phyloP scores from a whole-genome alignment of 2,888 invertebrate genomes.

The Microplitis manilae region DNA sequence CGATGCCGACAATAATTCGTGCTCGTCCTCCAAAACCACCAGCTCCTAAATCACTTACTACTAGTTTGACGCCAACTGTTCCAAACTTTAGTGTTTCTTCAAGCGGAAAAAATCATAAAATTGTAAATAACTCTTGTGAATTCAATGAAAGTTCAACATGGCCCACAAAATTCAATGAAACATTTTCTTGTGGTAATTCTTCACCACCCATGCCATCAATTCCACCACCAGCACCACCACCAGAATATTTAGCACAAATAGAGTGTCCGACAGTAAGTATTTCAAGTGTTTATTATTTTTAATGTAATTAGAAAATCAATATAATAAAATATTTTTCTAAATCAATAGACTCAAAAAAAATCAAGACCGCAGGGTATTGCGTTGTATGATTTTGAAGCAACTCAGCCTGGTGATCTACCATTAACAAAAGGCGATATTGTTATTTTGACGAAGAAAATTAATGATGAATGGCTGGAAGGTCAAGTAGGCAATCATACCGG shows the following conservation, averaged over 20 bases:
- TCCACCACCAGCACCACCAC: slow-evolving; percentile 84
- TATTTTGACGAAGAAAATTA: slow-evolving; percentile 79
- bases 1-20: slow-evolving; percentile 84
- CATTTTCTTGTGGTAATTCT: slow-evolving; percentile 64
- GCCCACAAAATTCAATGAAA: slow-evolving; percentile 14
- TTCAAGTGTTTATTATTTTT: not conserved
- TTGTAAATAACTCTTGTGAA: slow-evolving; percentile 49
- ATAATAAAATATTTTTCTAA: slow-evolving; percentile 6
- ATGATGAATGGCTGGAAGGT: slow-evolving; percentile 87
- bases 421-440: slow-evolving; percentile 86
- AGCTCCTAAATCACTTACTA: slow-evolving; percentile 71
- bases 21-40: slow-evolving; percentile 77
- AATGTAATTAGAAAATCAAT: not conserved
- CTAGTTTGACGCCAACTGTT: slow-evolving; percentile 56
- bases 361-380: slow-evolving; percentile 82
- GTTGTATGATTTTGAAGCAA: slow-evolving; percentile 83
- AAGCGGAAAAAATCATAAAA: slow-evolving; percentile 49
- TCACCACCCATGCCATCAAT: slow-evolving; percentile 87
- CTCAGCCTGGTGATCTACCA: slow-evolving; percentile 83
- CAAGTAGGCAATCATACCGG: slow-evolving; percentile 81
- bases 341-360: slow-evolving; percentile 22
- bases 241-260: slow-evolving; percentile 64
- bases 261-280: slow-evolving; percentile 45
- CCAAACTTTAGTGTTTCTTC: slow-evolving; percentile 60
- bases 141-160: slow-evolving; percentile 38